Base-by-base conservation (phyloP, 1,140 invertebrate genomes). In the Papilio machaon region DNA sequence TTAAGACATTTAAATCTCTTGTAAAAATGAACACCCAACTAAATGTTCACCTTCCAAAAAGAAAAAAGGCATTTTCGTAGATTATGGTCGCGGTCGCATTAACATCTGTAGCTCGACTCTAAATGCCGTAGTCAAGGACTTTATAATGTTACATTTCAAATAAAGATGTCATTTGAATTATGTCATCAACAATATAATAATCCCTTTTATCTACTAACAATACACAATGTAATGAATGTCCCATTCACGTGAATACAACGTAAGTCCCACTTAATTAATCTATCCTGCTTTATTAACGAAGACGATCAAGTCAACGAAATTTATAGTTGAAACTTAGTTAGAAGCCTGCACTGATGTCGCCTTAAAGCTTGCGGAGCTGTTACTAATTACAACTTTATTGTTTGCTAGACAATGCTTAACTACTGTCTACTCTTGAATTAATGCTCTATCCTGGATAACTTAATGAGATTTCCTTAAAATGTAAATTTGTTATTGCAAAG, bases 331-430 rank as follows among this genome's bases (percentile, higher is more conserved):
- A 79, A 64, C 77, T 79, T 82, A 81, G 77, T 76, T 79, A 58
- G 80, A 67, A 76, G 58, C 46, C 70, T 74, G 76, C 35, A 43
- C 10, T 80, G 79, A 77, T 78, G 52, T 80, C 60, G 79, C 64
- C 75, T 70, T 80, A 79, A 79, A 80, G 67, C 52, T 75, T 73
- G 67, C 64, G 82, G 64, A 82, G 79, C 81, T 83, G 75, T 58
- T 74, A 82, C 82, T 86, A 87, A 87, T 86, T 89, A 88, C 85
- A 88, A 86, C 70, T 86, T 87, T 88, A 88, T 87, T 87, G 87
- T 86, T 70, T 82, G 81, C 79, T 80, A 64, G 76, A 78, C 74
- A 70, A 83, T 75, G 82, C 58, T 77, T 80, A 73, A 76, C 82
- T 70, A 81, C 47, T 80, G 49, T 74, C 82, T 58, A 47, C 58